These are phyloP conservation scores for Rhinella marina DNA, from an alignment of 2,797 vertebrate genomes.

Conservation along the genomic window DNA sequence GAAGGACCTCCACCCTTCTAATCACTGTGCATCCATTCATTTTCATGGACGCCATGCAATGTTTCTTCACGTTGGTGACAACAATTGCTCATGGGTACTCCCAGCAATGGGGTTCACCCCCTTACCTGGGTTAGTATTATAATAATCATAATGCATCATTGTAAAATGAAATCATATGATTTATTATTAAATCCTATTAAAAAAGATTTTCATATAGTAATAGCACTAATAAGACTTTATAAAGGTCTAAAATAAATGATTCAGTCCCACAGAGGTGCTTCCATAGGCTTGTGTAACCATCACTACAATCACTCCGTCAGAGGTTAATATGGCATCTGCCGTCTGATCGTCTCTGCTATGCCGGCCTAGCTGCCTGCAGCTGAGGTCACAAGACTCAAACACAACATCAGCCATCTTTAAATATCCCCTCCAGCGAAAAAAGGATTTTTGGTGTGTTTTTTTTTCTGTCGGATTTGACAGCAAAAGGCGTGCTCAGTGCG, in stretches of 20 bases:
- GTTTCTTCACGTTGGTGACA: not conserved
- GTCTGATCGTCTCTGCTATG: conserved; percentile 27
- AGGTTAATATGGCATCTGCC: conserved; percentile 23
- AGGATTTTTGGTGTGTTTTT: conserved; percentile 34
- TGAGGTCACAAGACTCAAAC: conserved; percentile 44
- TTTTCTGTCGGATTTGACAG: conserved; percentile 44
- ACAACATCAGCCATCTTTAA: conserved; percentile 46
- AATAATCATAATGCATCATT: not conserved
- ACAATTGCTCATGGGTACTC: not conserved
- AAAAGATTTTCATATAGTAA: not conserved
- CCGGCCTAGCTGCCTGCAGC: conserved; percentile 30
- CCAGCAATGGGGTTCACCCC: not conserved
- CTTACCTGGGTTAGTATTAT: not conserved
- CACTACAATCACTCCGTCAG: conserved; percentile 2
- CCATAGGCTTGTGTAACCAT: not conserved
- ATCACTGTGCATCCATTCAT: not conserved
- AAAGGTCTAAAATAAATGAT: not conserved
- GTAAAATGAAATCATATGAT: not conserved
- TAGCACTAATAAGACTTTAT: not conserved
- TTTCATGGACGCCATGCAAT: not conserved
- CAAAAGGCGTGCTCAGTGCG: conserved; percentile 27
- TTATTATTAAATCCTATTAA: not conserved
- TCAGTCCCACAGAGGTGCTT: not conserved
- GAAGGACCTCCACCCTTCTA: not conserved
- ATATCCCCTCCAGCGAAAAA: conserved; percentile 44